Evolutionary conservation across 2,888 invertebrate genomes (phyloP), one percentile per base, ranked within the genome.

Genomic region (Drosophila seclusa): DNA sequence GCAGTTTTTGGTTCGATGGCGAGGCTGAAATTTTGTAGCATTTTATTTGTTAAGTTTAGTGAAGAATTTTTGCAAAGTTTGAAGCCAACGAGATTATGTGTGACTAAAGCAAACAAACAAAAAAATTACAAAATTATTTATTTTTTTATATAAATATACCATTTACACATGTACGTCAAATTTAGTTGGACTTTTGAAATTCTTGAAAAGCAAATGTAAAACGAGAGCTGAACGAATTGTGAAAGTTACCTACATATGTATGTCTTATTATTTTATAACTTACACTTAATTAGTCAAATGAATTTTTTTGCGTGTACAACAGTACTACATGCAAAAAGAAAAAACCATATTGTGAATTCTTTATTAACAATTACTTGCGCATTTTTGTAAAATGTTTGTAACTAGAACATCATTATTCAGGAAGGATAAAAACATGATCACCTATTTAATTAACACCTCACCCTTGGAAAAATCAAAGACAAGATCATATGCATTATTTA

Each of bases 21-120:
- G 84, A 89, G 86, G 90, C 88, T 87, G 90, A 84, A 83, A 29
- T 81, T 87, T 89, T 85, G 68, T 90, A 85, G 90, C 90, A 85
- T 85, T 85, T 85, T 90, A 80, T 77, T 88, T 85, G 88, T 90
- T 90, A 88, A 86, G 74, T 80, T 86, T 87, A 85, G 77, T 69
- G 72, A 88, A 83, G 78, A 73, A 82, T 87, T 76, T 61, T 65
- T 78, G 21, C 45, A 53, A 53, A 72, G 73, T 38, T 62, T 64
- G 73, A 87, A 80, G 87, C 83, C 83, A 86, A 80, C 87, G 90
- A 87, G 90, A 89, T 89, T 87, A 83, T 76, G 79, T 88, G 86
- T 85, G 88, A 87, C 85, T 84, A 85, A 84, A 87, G 70, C 75
- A 74, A 77, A 82, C 68, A 77, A 81, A 69, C 52, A 83, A 77